These are phyloP conservation scores for Callosobruchus maculatus DNA, from an alignment of 2,888 invertebrate species.

Conservation along the genomic window DNA sequence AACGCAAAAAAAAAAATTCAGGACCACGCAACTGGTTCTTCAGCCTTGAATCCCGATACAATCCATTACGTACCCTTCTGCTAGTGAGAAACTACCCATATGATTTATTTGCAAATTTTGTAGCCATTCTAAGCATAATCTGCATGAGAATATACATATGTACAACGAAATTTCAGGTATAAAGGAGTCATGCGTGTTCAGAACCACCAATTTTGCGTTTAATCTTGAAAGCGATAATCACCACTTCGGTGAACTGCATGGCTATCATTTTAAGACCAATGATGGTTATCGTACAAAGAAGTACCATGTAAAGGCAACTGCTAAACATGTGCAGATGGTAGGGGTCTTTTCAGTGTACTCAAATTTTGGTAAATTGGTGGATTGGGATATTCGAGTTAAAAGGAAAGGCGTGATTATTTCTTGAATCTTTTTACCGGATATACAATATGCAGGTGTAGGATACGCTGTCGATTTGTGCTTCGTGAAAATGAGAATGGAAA, in stretches of 20 bases:
- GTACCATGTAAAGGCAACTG: not conserved
- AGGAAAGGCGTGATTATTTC: not conserved
- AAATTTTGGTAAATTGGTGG: not conserved
- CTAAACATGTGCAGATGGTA: not conserved
- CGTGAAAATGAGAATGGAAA: too few relatives aligned
- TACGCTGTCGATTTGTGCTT: too few relatives aligned
- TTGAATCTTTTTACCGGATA: too few relatives aligned
- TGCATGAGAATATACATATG: not conserved
- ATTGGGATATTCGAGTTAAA: not conserved
- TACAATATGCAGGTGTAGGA: too few relatives aligned
- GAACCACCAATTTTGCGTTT: not conserved
- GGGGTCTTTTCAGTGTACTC: not conserved
- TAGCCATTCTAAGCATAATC: not conserved
- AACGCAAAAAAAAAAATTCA: too few relatives aligned
- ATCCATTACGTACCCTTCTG: not conserved
- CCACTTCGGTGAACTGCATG: not conserved
- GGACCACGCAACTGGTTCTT: too few relatives aligned
- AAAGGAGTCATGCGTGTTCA: not conserved
- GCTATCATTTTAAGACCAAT: not conserved
- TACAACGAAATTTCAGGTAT: not conserved
- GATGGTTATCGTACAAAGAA: not conserved
- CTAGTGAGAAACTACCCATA: not conserved
- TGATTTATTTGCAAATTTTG: not conserved
- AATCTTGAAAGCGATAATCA: not conserved
- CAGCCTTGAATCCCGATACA: not conserved